Conservation (phyloP, 1,140 invertebrate species). For the Asobara japonica region DNA sequence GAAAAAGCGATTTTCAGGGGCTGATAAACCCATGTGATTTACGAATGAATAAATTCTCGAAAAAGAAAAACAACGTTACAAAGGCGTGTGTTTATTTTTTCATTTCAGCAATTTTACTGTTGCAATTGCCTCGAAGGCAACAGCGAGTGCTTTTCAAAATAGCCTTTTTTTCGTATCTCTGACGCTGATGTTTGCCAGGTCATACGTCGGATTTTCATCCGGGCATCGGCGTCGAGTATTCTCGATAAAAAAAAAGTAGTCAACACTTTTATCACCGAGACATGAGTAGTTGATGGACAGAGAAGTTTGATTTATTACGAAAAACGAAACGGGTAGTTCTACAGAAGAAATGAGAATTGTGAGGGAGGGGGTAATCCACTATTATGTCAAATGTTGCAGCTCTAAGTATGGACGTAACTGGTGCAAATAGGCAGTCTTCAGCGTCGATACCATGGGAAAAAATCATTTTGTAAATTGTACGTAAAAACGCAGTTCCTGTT, state of each 20-base stretch:
- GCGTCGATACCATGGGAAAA: not conserved
- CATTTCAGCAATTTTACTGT: not conserved
- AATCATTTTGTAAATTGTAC: not conserved
- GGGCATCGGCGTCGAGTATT: not conserved
- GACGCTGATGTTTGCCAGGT: not conserved
- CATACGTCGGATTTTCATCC: not conserved
- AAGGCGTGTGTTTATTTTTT: not conserved
- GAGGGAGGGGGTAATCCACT: not conserved
- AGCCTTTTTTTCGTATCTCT: not conserved
- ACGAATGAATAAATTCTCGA: too few relatives aligned
- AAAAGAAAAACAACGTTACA: too few relatives aligned
- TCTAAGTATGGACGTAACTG: not conserved
- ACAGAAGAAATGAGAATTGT: not conserved
- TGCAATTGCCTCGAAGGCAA: not conserved
- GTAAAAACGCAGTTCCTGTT: not conserved
- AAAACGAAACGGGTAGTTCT: not conserved
- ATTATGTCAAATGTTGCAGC: not conserved
- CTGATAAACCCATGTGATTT: too few relatives aligned
- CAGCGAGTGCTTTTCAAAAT: not conserved
- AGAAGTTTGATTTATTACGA: not conserved
- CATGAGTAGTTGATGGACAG: not conserved
- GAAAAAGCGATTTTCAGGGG: too few relatives aligned
- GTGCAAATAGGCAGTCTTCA: not conserved
- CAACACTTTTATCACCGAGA: not conserved
- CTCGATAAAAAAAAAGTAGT: not conserved